Base-by-base conservation (phyloP, 2,797 vertebrate genomes). In the Amphiprion clarkii region DNA sequence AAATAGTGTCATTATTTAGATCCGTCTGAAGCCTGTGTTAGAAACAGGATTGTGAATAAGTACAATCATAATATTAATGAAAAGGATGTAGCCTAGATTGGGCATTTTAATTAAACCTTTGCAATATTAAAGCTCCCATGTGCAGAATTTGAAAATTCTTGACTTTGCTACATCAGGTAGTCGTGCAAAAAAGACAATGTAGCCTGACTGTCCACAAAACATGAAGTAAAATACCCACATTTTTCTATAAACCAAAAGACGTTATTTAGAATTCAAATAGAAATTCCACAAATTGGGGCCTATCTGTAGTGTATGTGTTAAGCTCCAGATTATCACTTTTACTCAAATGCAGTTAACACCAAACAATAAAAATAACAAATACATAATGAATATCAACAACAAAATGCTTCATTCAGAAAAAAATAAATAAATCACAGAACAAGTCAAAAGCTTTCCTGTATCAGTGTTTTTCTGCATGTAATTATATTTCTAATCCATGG, bases 261-360 rank as follows among this genome's bases (percentile, higher is more conserved):
- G 31, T 33, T 2, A n/a, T 19, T 13, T 23, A 10, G 36, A 17
- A 42, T 40, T 48, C 1, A 52, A 3, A 56, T 31, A 31, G 16
- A 66, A 59, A 68, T 57, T 29, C 16, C 6, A 61, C 58, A 72
- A 46, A 10, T 3, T 16, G 5, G 11, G 49, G 19, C 4, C 5
- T 25, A 68, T 54, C 7, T 52, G 12, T 2, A 40, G 21, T 16
- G 4, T 40, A 17, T 49, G 60, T 57, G 46, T 49, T 44, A 52
- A 53, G 25, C 39, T 25, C 19, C 33, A 29, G 76, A 82, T 82
- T 60, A 68, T 81, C 81, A 78, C 80, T 86, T 83, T 51, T 76
- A 52, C 48, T 67, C 52, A 65, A 76, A 68, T 23, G 74, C 33
- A 78, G 12, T 67, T 40, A 68, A 83, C 53, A 76, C 55, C 51